Conservation (phyloP, 1,140 invertebrate species). For the Conus ventricosus region DNA sequence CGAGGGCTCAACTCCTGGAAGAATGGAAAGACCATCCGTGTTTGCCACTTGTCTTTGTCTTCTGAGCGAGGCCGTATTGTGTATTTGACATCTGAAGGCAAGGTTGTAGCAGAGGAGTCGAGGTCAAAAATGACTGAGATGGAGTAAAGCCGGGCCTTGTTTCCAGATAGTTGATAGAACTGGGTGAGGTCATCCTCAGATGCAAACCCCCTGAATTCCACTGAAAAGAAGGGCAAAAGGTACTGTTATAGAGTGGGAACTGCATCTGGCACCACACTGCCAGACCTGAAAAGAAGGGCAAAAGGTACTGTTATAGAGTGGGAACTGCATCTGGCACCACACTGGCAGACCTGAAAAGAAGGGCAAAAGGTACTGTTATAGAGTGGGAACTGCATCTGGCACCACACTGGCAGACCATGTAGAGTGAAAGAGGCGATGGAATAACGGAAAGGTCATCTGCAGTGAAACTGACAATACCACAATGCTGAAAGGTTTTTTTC, state of each 20-base stretch:
- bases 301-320: not conserved
- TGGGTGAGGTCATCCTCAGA: constrained; percentile 70
- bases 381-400: not conserved
- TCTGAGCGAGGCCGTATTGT: constrained; percentile 63
- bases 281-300: constrained; percentile 39
- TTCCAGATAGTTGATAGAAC: constrained; percentile 46
- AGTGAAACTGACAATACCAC: no score
- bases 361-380: not conserved
- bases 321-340: no score
- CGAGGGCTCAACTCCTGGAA: constrained; percentile 82
- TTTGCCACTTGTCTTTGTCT: constrained; percentile 77
- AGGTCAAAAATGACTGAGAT: constrained; percentile 43
- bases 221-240: constrained; percentile 34
- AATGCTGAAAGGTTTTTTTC: no score
- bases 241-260: not conserved
- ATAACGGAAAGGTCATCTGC: no score
- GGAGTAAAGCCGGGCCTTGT: constrained; percentile 55
- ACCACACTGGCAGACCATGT: not conserved
- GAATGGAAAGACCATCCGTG: constrained; percentile 80
- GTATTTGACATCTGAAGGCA: constrained; percentile 48
- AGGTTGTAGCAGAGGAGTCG: not conserved
- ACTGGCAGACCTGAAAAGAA: constrained; percentile 44
- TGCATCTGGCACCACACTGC: no score
- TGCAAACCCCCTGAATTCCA: constrained; percentile 60
- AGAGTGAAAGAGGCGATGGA: no score